Evolutionary conservation across 1,140 invertebrate genomes (phyloP).

Genomic region (Sitophilus oryzae): DNA sequence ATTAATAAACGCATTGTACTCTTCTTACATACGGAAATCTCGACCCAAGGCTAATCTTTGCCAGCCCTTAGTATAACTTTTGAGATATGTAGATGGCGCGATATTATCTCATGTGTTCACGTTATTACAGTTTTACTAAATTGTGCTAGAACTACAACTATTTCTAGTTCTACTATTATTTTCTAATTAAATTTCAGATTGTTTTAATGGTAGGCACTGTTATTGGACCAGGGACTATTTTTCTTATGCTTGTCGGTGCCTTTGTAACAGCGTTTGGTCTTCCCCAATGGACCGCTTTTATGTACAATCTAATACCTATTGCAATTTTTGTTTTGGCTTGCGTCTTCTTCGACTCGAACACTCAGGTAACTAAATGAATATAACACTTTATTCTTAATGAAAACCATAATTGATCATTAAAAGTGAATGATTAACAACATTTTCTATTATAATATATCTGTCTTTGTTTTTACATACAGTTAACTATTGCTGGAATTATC

Average conservation of each 20-base stretch:
- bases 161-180: background rate
- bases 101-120: too few relatives aligned
- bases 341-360: conserved; percentile 63
- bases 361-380: conserved; percentile 52
- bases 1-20: too few relatives aligned
- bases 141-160: background rate
- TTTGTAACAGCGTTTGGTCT: conserved; percentile 76
- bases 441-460: background rate
- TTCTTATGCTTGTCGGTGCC: conserved; percentile 86
- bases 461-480: conserved; percentile 47
- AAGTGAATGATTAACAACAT: background rate
- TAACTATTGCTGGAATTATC: conserved; percentile 69
- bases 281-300: conserved; percentile 71
- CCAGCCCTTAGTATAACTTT: too few relatives aligned
- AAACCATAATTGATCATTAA: background rate
- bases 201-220: conserved; percentile 65
- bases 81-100: too few relatives aligned
- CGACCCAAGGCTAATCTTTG: too few relatives aligned
- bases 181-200: conserved; percentile 18
- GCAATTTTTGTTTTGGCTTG: conserved; percentile 69
- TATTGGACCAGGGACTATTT: conserved; percentile 77
- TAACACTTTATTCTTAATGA: background rate
- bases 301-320: conserved; percentile 72
- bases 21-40: too few relatives aligned
- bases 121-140: too few relatives aligned